Evolutionary conservation across 2,113 vertebrate genomes (phyloP).

Genomic region (Ceuthmochares aereus): DNA sequence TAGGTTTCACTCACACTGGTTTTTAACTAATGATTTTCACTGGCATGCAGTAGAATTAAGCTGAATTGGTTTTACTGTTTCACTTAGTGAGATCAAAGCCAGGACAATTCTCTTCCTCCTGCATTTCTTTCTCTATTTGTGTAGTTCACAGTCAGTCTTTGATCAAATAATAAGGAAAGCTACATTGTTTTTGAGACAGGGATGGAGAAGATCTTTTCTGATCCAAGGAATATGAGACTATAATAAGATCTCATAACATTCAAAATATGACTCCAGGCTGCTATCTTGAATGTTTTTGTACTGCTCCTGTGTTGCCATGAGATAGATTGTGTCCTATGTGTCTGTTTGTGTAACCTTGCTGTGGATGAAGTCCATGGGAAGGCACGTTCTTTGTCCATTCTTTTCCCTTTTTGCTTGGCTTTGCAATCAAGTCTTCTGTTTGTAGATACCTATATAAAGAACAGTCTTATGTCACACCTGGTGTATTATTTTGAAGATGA

Average conservation of each 20-base stretch:
- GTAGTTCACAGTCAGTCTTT: background rate
- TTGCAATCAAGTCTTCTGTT: background rate
- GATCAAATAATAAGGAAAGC: background rate
- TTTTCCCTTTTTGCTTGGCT: background rate
- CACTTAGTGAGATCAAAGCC: background rate
- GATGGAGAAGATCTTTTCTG: background rate
- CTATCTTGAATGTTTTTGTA: background rate
- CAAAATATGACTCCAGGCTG: background rate
- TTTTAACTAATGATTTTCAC: background rate
- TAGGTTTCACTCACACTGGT: background rate
- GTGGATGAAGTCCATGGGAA: background rate
- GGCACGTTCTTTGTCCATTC: background rate
- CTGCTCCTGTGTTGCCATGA: conserved; percentile 2
- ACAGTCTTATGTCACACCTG: background rate
- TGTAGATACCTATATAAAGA: background rate
- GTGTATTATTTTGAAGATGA: background rate
- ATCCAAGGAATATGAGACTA: background rate
- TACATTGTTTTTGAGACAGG: background rate
- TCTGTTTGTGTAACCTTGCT: background rate
- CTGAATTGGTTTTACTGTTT: background rate
- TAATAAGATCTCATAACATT: background rate
- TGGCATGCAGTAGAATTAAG: background rate
- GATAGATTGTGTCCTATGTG: background rate
- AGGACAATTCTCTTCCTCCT: background rate
- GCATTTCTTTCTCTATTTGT: background rate